Evolutionary conservation across 2,888 invertebrate genomes (phyloP).

Genomic region (Trissoscelio sp.): DNA sequence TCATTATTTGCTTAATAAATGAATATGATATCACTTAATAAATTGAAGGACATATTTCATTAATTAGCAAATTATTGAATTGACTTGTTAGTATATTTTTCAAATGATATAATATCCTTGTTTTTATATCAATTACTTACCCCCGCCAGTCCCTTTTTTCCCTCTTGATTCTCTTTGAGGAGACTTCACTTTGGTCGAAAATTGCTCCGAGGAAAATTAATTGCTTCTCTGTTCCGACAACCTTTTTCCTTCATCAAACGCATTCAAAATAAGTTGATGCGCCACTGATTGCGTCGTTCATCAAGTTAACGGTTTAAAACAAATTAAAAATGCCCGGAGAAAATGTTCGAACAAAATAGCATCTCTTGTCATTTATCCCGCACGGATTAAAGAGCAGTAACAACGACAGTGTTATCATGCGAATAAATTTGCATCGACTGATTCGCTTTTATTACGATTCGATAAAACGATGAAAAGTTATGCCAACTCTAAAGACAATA

Average conservation of each 20-base stretch:
- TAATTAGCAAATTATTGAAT: constrained; percentile 22
- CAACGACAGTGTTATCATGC: background rate
- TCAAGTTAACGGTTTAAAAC: constrained; percentile 43
- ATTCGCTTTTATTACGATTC: constrained; percentile 27
- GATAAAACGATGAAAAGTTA: constrained; percentile 38
- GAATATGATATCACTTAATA: too few relatives aligned
- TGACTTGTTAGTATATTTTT: constrained; percentile 11
- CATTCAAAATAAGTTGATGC: constrained; percentile 48
- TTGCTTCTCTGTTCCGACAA: constrained; percentile 30
- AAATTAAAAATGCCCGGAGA: constrained; percentile 20
- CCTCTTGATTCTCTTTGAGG: constrained; percentile 12
- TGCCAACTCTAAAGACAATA: constrained; percentile 35
- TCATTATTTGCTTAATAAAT: too few relatives aligned
- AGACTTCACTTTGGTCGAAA: constrained; percentile 35
- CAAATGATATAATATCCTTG: too few relatives aligned
- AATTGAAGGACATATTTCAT: too few relatives aligned
- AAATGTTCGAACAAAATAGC: background rate
- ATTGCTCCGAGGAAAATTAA: constrained; percentile 50
- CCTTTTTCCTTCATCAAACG: constrained; percentile 42
- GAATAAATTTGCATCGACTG: background rate
- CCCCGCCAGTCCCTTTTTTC: constrained; percentile 3
- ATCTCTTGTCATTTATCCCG: background rate
- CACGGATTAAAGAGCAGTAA: constrained; percentile 3
- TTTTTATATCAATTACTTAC: constrained; percentile 15
- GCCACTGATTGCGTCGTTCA: constrained; percentile 20